Conservation (phyloP, 2,888 invertebrate species). For the Ganaspis brasiliensis region DNA sequence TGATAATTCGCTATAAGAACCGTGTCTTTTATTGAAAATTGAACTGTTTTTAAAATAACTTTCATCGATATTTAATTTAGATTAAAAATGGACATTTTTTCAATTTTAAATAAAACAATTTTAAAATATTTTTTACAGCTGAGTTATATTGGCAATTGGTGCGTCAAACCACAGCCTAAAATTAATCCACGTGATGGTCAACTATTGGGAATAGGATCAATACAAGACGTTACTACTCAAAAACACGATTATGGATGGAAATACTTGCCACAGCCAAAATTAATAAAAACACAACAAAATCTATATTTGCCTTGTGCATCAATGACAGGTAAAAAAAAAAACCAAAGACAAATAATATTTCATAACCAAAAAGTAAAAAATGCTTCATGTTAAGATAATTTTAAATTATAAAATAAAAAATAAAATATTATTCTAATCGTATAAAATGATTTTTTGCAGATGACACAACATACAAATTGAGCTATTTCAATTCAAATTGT, state of each 20-base stretch:
- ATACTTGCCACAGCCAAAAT: slow-evolving; percentile 52
- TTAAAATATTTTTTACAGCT: slow-evolving; percentile 61
- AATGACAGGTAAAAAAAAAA: slow-evolving; percentile 67
- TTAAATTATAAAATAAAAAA: not conserved
- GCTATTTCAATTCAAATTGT: slow-evolving; percentile 83
- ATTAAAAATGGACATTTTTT: not conserved
- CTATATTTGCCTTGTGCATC: slow-evolving; percentile 67
- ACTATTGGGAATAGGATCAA: slow-evolving; percentile 82
- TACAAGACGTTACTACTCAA: slow-evolving; percentile 88
- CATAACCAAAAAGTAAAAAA: no score
- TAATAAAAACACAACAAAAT: slow-evolving; percentile 63
- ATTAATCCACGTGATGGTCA: slow-evolving; percentile 70
- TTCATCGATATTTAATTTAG: no score
- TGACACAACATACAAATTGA: slow-evolving; percentile 85
- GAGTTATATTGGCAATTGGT: slow-evolving; percentile 77
- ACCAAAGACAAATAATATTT: not conserved
- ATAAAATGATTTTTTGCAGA: slow-evolving; percentile 74
- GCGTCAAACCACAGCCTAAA: slow-evolving; percentile 66
- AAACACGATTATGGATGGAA: slow-evolving; percentile 86
- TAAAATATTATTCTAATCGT: no score
- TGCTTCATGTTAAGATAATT: not conserved
- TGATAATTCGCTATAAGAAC: no score
- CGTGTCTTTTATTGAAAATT: no score
- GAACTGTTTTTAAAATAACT: no score
- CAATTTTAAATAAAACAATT: not conserved